A percentile compares a stretch with the other conserved stretches of the same genome.
phyloP scores from a whole-genome alignment of 2,797 vertebrate genomes.

The Anabacerthia variegaticeps region DNA sequence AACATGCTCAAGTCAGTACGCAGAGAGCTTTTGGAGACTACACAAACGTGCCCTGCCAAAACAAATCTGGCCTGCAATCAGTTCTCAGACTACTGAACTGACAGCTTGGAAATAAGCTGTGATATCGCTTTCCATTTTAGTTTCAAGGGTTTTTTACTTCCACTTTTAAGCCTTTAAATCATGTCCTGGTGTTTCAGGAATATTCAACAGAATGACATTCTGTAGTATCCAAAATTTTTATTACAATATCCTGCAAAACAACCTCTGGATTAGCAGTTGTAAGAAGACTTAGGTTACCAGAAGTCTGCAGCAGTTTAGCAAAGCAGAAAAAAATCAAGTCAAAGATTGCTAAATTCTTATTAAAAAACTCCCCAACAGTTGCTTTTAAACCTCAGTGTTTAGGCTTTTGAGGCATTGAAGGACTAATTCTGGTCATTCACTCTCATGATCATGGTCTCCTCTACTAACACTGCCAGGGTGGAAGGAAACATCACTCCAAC shows the following conservation, averaged over 20 bases:
- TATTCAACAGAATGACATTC: background rate
- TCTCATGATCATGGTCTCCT: background rate
- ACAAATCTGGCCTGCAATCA: background rate
- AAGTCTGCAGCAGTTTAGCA: background rate
- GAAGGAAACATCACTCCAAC: background rate
- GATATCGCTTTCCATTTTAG: background rate
- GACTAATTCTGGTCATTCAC: background rate
- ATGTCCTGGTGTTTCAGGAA: background rate
- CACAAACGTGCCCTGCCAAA: background rate
- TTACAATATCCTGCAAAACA: background rate
- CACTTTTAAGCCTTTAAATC: background rate
- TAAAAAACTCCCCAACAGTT: fast-evolving
- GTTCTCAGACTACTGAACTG: background rate
- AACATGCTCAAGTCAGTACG: background rate
- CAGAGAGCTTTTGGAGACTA: background rate
- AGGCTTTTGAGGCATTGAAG: background rate
- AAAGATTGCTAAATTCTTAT: background rate
- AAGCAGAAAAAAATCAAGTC: background rate
- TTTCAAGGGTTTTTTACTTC: background rate
- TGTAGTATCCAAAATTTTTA: background rate
- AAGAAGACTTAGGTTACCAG: background rate
- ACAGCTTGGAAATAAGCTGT: background rate
- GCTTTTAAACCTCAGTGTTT: background rate
- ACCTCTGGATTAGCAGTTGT: background rate
- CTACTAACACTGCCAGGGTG: background rate